Evolutionary conservation across 2,797 vertebrate species (phyloP), one percentile per base, ranked within the genome.

Genomic region (Phaenicophaeus curvirostris): DNA sequence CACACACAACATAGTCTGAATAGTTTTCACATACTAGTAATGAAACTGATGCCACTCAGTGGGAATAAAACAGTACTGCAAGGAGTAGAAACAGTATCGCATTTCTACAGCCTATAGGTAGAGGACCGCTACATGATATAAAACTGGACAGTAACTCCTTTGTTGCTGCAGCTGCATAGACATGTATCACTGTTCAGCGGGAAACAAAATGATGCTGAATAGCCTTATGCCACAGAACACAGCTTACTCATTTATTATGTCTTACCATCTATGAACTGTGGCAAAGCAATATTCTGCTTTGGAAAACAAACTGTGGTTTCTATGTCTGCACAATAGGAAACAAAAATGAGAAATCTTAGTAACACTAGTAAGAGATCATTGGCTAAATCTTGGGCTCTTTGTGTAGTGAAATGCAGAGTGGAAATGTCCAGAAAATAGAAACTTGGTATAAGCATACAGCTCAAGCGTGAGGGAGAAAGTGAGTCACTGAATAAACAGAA

Each of bases 51-150:
- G 94, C 96, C 97, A 75, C 96, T 73, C 31, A 15, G 95, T 97
- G 96, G 95, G 51, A 65, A 80, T 41, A 73, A 89, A 78, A 16
- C 46, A 93, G 94, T 85, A 97, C 41, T 97, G 89, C 96, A 97
- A 82, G 75, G 24, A 90, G 44, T 5, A 61, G 39, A 82, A 87
- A 15, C 0, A 0, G 21, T 11, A 42, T 17, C 11, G 17, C 19
- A 21, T 55, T 62, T 68, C 50, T 57, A 39, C 27, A 48, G 39
- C 17, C 10, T 7, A 7, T 13, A 28, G 17, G 24, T 17, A 80
- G 30, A 28, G 5, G 39, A 42, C 39, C 2, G 2, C 48, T 31
- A 14, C 23, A 9, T 18, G 0, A 0, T n/a, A 31, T 54, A 25
- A 61, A 76, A 75, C 10, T 4, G 2, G 8, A 9, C n/a, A 33